Evolutionary conservation across 2,113 vertebrate genomes (phyloP).

Genomic region (Triplophysa siluroides): DNA sequence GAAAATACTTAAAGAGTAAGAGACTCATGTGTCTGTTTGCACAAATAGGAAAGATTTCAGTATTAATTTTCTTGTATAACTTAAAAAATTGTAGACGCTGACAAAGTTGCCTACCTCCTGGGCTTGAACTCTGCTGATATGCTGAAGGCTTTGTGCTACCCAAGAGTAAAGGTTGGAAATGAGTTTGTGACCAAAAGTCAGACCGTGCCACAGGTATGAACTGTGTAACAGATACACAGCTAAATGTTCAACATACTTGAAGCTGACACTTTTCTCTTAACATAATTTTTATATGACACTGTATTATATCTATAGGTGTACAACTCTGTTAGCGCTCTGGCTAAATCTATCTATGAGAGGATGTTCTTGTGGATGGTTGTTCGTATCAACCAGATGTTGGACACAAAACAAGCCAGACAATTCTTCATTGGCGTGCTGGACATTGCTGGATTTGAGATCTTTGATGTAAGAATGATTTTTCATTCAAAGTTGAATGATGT

Average conservation of each 20-base stretch:
- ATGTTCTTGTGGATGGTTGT: slow-evolving; percentile 76
- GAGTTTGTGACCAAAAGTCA: slow-evolving; percentile 66
- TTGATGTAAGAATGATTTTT: slow-evolving; percentile 53
- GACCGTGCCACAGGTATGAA: slow-evolving; percentile 61
- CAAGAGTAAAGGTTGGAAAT: slow-evolving; percentile 63
- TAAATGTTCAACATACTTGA: no score
- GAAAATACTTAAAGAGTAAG: not conserved
- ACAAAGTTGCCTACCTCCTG: slow-evolving; percentile 63
- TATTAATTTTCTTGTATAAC: not conserved
- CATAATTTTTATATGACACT: not conserved
- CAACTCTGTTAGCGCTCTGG: slow-evolving; percentile 65
- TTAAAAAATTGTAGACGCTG: slow-evolving; percentile 54
- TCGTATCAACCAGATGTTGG: slow-evolving; percentile 73
- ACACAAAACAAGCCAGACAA: slow-evolving; percentile 67
- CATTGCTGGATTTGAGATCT: slow-evolving; percentile 56
- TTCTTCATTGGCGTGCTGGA: slow-evolving; percentile 54
- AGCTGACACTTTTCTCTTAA: no score
- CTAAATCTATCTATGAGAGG: slow-evolving; percentile 73
- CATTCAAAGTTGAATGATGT: no score
- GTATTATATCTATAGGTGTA: slow-evolving; percentile 54
- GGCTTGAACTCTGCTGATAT: slow-evolving; percentile 67
- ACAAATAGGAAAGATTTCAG: not conserved
- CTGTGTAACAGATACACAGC: not conserved
- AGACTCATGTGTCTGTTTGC: slow-evolving; percentile 50
- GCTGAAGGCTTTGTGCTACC: slow-evolving; percentile 62